These are phyloP conservation scores for Mylabris sibirica DNA, from an alignment of 2,888 invertebrate genomes.

Conservation along the genomic window DNA sequence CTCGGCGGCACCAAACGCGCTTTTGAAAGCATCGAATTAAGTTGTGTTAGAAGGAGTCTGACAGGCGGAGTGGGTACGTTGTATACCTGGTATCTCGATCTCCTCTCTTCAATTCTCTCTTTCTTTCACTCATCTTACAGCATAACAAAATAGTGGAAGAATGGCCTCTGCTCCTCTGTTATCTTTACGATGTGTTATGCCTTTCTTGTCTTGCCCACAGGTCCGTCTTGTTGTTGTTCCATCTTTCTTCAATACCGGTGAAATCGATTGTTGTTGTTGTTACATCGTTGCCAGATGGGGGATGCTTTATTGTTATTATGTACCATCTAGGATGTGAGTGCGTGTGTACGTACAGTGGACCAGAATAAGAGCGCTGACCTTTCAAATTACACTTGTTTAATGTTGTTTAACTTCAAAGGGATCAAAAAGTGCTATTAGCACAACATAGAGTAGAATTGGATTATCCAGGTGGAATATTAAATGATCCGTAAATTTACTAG, in stretches of 20 bases:
- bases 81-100: background rate
- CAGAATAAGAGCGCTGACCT: constrained; percentile 38
- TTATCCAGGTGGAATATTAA: constrained; percentile 3
- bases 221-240: constrained; percentile 38
- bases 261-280: constrained; percentile 16
- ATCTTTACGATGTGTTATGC: constrained; percentile 48
- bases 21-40: constrained; percentile 56
- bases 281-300: constrained; percentile 47
- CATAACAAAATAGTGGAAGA: constrained; percentile 2
- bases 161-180: constrained; percentile 24
- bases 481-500: background rate
- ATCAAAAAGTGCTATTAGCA: background rate
- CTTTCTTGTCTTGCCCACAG: constrained; percentile 42
- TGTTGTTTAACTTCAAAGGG: background rate
- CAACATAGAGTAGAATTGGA: background rate
- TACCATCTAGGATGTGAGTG: constrained; percentile 40
- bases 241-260: constrained; percentile 34
- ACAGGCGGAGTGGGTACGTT: constrained; percentile 40
- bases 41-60: constrained; percentile 59
- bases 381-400: constrained; percentile 11
- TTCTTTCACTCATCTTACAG: constrained; percentile 19
- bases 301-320: constrained; percentile 41
- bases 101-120: constrained; percentile 37
- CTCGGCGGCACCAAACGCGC: constrained; percentile 47
- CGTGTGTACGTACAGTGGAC: constrained; percentile 38